Percentiles rank a stretch among this genome's conserved stretches.
Evolutionary conservation across 2,888 invertebrate genomes (phyloP).

Genomic region (Tetropium fuscum): DNA sequence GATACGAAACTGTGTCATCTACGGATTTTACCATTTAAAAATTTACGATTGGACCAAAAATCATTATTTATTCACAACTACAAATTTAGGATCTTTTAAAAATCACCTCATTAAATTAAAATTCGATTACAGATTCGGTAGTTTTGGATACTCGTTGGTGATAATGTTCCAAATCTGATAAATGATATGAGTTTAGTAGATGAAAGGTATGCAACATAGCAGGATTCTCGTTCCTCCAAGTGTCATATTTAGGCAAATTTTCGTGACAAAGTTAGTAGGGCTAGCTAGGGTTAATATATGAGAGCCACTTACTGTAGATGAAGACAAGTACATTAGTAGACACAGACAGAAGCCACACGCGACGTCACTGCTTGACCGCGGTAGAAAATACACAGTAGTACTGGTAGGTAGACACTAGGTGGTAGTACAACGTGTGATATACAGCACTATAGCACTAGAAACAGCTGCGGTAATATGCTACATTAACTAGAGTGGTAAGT

Average conservation of each 20-base stretch:
- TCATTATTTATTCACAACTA: not conserved
- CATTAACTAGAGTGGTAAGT: conserved; percentile 45
- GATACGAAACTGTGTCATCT: no score
- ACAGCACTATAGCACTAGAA: conserved; percentile 56
- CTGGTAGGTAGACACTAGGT: conserved; percentile 57
- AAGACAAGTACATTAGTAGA: conserved; percentile 65
- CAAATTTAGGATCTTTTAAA: not conserved
- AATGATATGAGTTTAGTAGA: no score
- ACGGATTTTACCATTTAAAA: no score
- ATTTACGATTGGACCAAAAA: no score
- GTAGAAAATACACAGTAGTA: conserved; percentile 54
- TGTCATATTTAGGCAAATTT: conserved; percentile 4
- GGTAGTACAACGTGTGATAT: conserved; percentile 50
- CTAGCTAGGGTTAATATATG: conserved; percentile 56
- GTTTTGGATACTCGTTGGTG: no score
- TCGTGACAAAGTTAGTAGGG: conserved; percentile 6
- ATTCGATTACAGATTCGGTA: no score
- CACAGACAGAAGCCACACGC: conserved; percentile 63
- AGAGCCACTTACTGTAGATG: conserved; percentile 64
- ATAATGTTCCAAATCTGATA: no score
- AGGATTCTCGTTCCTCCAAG: not conserved
- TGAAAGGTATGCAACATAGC: not conserved
- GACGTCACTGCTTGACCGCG: conserved; percentile 51
- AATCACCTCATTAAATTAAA: no score
- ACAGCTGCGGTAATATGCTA: conserved; percentile 51